phyloP scores from a whole-genome alignment of 2,888 invertebrate genomes.

The Lasius fuliginosus region DNA sequence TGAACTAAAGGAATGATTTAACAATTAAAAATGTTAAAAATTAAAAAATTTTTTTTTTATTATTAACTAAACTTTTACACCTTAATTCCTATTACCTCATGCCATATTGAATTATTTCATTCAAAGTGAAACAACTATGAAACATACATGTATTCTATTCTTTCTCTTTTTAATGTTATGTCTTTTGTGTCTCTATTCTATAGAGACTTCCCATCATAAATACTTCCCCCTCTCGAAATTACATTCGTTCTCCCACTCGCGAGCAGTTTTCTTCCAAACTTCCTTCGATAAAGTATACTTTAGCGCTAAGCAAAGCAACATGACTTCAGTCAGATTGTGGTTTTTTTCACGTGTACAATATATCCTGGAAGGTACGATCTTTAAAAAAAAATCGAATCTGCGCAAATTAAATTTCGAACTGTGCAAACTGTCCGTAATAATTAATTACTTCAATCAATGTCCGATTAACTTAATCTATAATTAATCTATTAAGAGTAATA shows the following conservation, averaged over 20 bases:
- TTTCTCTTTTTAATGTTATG: not conserved
- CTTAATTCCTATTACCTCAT: not conserved
- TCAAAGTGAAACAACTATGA: not conserved
- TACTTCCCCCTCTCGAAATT: constrained; percentile 7
- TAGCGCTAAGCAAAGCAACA: not conserved
- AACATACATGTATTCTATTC: not conserved
- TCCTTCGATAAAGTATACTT: constrained; percentile 4
- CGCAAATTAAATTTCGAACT: not conserved
- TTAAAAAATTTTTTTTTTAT: not conserved
- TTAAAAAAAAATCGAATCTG: not conserved
- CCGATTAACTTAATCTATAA: too few relatives aligned
- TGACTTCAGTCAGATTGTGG: not conserved
- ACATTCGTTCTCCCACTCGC: not conserved
- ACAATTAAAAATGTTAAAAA: not conserved
- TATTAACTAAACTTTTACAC: not conserved
- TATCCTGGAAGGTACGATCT: not conserved
- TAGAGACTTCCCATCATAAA: too few relatives aligned
- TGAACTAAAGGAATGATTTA: not conserved
- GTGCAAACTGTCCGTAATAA: not conserved
- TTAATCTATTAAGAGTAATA: too few relatives aligned
- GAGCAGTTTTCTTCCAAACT: not conserved
- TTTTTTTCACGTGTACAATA: constrained; percentile 11
- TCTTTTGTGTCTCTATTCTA: not conserved
- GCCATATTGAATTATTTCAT: not conserved
- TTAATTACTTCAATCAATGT: not conserved